Evolutionary conservation across 2,113 vertebrate genomes (phyloP), one percentile per base, ranked within the genome.

Genomic region (Spea bombifrons): DNA sequence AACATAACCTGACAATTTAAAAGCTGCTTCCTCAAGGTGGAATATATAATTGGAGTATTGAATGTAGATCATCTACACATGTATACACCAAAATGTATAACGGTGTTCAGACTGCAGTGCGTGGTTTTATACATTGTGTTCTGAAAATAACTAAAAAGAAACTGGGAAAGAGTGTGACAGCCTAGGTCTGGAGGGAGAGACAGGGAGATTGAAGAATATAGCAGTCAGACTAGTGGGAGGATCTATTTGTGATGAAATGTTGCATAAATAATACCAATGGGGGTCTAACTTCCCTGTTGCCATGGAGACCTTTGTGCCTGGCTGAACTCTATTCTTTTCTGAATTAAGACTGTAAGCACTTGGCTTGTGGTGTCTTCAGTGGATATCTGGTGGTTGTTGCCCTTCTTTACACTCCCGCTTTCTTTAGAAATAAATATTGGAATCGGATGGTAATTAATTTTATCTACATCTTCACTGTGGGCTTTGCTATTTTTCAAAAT

Each of bases 261-360:
- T 93, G 94, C 94, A 92, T 93, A 94, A 91, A 93, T 94, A 94
- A 95, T 94, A 91, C 88, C 85, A 87, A 85, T 75, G 92, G 92
- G 93, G 92, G 93, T 90, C 92, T 90, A 90, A 93, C 90, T 91
- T 92, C 92, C 86, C 88, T 75, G 96, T 98, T 95, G 91, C 93
- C 88, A 96, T 96, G 93, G 95, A 91, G 92, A 96, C 94, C 93
- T 95, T 97, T 96, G 95, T 96, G 96, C 94, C 90, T 91, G 90
- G 84, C 88, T 94, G 94, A 94, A 91, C 93, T 92, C 85, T 84
- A 83, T 88, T 91, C 80, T 90, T 84, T 84, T 83, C 87, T 83
- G 83, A 81, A 82, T 83, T 85, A 76, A 90, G 91, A 82, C 73
- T 86, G 89, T 84, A 79, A 79, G 87, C 84, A 81, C 82, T 83